A percentile compares a stretch with the other conserved stretches of the same genome.
phyloP scores from a whole-genome alignment of 2,113 vertebrate genomes.

The Hirundichthys speculiger region DNA sequence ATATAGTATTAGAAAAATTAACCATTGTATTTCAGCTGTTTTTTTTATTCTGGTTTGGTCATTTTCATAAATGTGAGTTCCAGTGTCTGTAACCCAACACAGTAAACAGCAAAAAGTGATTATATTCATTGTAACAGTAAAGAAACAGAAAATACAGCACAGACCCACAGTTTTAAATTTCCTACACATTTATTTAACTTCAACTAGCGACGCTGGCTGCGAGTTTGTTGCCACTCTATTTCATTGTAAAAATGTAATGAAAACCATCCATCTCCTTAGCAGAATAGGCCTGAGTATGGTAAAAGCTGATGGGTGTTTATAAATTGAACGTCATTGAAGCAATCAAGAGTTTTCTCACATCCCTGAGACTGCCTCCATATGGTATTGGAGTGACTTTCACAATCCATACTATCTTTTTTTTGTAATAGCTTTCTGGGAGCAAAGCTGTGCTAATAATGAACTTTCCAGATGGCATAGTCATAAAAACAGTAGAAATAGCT shows the following conservation, averaged over 20 bases:
- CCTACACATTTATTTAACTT: constrained; percentile 53
- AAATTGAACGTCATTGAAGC: constrained; percentile 43
- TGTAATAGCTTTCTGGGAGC: constrained; percentile 64
- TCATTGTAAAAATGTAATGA: constrained; percentile 62
- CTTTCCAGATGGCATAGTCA: constrained; percentile 57
- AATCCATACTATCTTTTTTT: constrained; percentile 53
- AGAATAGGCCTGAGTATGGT: constrained; percentile 47
- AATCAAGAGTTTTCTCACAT: constrained; percentile 36
- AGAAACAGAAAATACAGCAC: constrained; percentile 8
- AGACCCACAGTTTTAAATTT: constrained; percentile 20
- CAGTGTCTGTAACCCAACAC: too few species aligned
- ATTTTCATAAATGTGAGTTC: too few species aligned
- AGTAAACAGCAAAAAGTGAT: neutral
- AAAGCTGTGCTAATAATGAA: constrained; percentile 54
- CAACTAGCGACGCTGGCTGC: constrained; percentile 32
- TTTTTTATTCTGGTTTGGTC: too few species aligned
- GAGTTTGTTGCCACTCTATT: constrained; percentile 43
- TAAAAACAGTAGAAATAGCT: constrained; percentile 53
- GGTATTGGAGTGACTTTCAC: constrained; percentile 56
- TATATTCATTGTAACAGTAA: constrained; percentile 19
- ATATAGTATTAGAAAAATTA: too few species aligned
- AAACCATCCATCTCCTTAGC: constrained; percentile 59
- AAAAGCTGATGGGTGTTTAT: constrained; percentile 43
- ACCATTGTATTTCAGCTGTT: too few species aligned
- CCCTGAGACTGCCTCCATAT: constrained; percentile 60